Evolutionary conservation across 2,888 invertebrate species (phyloP), one percentile per base, ranked within the genome.

Genomic region (Notocelia uddmanniana): DNA sequence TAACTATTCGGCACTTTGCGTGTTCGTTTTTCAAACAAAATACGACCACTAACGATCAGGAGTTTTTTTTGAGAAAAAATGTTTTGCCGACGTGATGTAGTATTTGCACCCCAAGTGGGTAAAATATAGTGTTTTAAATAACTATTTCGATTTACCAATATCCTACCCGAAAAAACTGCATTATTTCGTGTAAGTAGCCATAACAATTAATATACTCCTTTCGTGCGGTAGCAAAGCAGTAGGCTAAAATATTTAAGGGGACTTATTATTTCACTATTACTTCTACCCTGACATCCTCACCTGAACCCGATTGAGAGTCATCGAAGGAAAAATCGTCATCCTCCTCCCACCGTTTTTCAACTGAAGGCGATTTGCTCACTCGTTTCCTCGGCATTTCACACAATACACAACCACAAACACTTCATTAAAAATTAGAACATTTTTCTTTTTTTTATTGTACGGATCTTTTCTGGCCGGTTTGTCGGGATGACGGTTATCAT

Each of bases 261-360:
- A 41, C 15, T 41, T 11, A 41, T 34, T 23, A 55, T 9, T 13
- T 55, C 55, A 19, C 34, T 37, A 13, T 31, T 18, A 37, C 37
- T 41, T 41, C 8, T 11, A 41, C 15, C 41, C 15, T 45, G 15
- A 13, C 21, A 18, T 57, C 59, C 64, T 68, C 76, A 92, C 93
- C 92, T 80, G 93, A 93, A 77, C 85, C 90, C 11, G 93, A 92
- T 68, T 91, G 90, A 55, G 88, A 89, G 75, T 93, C 93, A 66
- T 93, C 93, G 73, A 92, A 92, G 73, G 91, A 89, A 75, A 92
- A 92, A 78, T 93, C 93, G 73, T 93, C 93, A 74, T 93, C 93
- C 11, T 92, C 92, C 13, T 92, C 92, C 3, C 80, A 75, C 59
- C 88, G 85, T 74, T 89, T 92, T 19, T 92, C 92, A 10, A 81